These are phyloP conservation scores for Aporophyla nigra DNA, from an alignment of 2,888 invertebrate genomes.

Conservation along the genomic window DNA sequence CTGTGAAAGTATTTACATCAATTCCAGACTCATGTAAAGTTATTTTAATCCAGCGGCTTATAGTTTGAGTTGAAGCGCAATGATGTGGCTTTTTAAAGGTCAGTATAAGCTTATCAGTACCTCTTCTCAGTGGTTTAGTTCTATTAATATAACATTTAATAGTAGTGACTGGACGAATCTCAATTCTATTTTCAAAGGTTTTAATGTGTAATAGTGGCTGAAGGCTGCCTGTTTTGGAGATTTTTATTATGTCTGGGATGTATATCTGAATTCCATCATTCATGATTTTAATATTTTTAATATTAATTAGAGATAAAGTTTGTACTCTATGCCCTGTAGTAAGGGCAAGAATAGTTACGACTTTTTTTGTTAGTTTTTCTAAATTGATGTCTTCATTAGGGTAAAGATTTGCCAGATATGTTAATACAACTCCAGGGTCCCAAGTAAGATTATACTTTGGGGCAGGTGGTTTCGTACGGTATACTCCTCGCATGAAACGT, in stretches of 20 bases:
- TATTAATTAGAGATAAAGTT: background rate
- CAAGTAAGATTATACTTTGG: too few species aligned
- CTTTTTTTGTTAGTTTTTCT: background rate
- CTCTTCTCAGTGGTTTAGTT: background rate
- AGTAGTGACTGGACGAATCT: background rate
- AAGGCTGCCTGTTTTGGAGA: background rate
- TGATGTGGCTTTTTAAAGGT: conserved; percentile 1
- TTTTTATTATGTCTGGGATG: background rate
- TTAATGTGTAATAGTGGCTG: background rate
- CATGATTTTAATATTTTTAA: conserved; percentile 4
- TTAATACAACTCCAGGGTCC: too few species aligned
- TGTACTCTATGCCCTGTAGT: conserved; percentile 5
- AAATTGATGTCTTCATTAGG: too few species aligned
- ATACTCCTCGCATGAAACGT: too few species aligned
- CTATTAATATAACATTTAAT: background rate
- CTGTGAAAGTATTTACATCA: background rate
- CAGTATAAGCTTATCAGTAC: background rate
- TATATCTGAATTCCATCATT: conserved; percentile 3
- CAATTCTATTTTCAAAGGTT: background rate
- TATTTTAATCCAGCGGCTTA: conserved; percentile 4
- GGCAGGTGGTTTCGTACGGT: too few species aligned
- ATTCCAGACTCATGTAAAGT: background rate
- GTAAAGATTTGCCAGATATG: too few species aligned
- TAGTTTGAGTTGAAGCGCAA: background rate
- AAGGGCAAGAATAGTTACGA: conserved; percentile 9